A percentile compares a stretch with the other conserved stretches of the same genome.
phyloP scores from a whole-genome alignment of 2,888 invertebrate genomes.

The Baronia brevicornis region DNA sequence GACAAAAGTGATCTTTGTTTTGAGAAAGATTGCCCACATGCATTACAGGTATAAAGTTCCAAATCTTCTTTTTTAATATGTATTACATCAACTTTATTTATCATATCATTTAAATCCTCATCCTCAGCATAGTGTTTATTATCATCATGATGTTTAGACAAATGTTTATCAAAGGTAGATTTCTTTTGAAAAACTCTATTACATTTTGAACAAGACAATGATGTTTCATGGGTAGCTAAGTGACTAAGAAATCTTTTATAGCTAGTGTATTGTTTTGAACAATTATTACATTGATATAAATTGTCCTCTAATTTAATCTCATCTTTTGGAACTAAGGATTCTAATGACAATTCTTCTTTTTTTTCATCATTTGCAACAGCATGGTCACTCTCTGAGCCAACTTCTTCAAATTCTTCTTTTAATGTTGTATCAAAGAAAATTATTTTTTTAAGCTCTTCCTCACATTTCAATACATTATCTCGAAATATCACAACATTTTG shows the following conservation, averaged over 20 bases:
- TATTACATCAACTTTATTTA: slow-evolving; percentile 7
- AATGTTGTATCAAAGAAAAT: slow-evolving; percentile 22
- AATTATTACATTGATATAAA: slow-evolving; percentile 47
- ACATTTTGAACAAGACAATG: slow-evolving; percentile 36
- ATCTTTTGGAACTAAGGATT: slow-evolving; percentile 22
- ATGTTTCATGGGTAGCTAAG: slow-evolving; percentile 47
- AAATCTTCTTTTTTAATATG: slow-evolving; percentile 31
- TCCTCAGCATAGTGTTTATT: not conserved
- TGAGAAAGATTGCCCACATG: slow-evolving; percentile 69
- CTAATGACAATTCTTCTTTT: slow-evolving; percentile 16
- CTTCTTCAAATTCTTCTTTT: slow-evolving; percentile 29
- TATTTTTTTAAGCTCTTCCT: slow-evolving; percentile 43
- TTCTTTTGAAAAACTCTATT: slow-evolving; percentile 39
- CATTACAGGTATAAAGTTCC: slow-evolving; percentile 51
- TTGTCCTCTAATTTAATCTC: slow-evolving; percentile 24
- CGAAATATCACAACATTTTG: slow-evolving; percentile 62
- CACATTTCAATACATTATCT: slow-evolving; percentile 39
- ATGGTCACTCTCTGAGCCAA: slow-evolving; percentile 33
- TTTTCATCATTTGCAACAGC: slow-evolving; percentile 19
- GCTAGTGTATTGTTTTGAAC: slow-evolving; percentile 60
- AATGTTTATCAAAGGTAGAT: slow-evolving; percentile 43
- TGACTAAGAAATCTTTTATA: slow-evolving; percentile 65
- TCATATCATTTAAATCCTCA: slow-evolving; percentile 11
- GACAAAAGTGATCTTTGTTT: slow-evolving; percentile 66
- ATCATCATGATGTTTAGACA: slow-evolving; percentile 33